Evolutionary conservation across 2,888 invertebrate genomes (phyloP).

Genomic region (Dichetophora obliterata): DNA sequence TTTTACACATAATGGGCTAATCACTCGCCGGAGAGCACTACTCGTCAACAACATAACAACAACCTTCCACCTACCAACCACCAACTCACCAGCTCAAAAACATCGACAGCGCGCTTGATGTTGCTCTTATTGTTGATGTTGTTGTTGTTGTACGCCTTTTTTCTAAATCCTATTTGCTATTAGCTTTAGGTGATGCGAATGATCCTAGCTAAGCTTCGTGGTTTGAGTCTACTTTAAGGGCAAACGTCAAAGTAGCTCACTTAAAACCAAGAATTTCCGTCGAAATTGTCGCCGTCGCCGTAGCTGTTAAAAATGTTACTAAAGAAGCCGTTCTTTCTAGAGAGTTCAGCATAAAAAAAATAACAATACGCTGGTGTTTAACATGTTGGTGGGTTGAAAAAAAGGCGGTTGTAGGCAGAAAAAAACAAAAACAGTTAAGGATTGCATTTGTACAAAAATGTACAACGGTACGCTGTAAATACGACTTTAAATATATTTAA

Average conservation of each 20-base stretch:
- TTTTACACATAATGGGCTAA: constrained; percentile 36
- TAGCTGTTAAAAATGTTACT: constrained; percentile 15
- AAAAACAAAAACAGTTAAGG: too few relatives aligned
- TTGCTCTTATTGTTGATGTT: not conserved
- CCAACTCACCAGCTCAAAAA: not conserved
- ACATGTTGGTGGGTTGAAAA: too few relatives aligned
- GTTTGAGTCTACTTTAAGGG: not conserved
- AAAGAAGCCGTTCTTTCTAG: not conserved
- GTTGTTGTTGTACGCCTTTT: constrained; percentile 15
- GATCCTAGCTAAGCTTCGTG: too few relatives aligned
- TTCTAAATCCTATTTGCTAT: not conserved
- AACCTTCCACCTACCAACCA: not conserved
- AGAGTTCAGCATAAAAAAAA: not conserved
- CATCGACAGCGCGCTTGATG: too few relatives aligned
- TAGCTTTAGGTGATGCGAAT: not conserved
- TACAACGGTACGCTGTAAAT: too few relatives aligned
- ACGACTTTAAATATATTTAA: too few relatives aligned
- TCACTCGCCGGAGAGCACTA: constrained; percentile 27
- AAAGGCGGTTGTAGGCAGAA: too few relatives aligned
- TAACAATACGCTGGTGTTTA: not conserved
- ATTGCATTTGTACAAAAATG: too few relatives aligned
- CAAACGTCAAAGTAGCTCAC: constrained; percentile 32
- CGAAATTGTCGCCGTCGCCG: not conserved
- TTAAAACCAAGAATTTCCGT: constrained; percentile 31
- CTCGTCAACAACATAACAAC: not conserved